A percentile compares a stretch with the other conserved stretches of the same genome.
Evolutionary conservation across 2,113 vertebrate species (phyloP).

Genomic region (Ammospiza nelsoni): DNA sequence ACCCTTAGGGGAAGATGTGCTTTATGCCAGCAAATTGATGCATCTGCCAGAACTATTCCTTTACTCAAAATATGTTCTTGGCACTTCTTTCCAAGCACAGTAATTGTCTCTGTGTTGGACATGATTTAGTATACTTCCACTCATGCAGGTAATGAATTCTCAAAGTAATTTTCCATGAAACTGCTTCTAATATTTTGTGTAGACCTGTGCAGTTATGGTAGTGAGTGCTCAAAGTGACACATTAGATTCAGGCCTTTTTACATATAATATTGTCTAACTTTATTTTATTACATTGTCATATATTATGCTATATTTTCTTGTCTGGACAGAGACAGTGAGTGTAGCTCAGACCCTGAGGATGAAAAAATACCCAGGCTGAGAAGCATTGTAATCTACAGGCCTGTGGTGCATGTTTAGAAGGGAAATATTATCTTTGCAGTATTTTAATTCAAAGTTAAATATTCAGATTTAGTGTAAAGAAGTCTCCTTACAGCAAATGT

Average conservation of each 20-base stretch:
- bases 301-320: neutral
- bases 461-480: neutral
- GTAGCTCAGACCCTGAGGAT: neutral
- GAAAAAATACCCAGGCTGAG: neutral
- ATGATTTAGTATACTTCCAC: neutral
- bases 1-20: neutral
- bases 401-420: neutral
- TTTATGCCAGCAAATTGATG: neutral
- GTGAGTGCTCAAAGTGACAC: neutral
- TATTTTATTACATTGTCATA: neutral
- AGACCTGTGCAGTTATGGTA: neutral
- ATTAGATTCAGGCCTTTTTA: neutral
- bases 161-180: neutral
- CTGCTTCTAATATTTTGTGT: neutral
- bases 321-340: neutral
- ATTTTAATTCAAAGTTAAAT: neutral
- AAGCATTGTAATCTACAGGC: neutral
- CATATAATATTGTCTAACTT: neutral
- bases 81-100: neutral
- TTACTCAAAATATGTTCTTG: neutral
- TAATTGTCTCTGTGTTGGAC: neutral
- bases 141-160: neutral
- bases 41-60: neutral
- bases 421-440: neutral
- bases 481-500: neutral